phyloP scores from a whole-genome alignment of 53 echinoderm and acorn worm species.

The Mesocentrotus franciscanus region DNA sequence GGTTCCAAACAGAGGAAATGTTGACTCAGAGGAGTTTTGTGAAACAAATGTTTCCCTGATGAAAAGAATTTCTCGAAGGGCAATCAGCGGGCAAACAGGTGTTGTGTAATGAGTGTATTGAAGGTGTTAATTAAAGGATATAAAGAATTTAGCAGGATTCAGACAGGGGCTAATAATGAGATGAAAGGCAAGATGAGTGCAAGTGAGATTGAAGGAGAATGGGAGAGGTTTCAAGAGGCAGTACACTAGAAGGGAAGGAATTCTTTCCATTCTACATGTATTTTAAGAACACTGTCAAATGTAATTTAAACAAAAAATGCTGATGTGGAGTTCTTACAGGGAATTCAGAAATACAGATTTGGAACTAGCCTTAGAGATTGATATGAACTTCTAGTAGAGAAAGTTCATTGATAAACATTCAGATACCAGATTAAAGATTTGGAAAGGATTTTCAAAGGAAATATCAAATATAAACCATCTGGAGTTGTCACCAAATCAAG shows the following conservation, averaged over 20 bases:
- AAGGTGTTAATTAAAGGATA: slow-evolving; percentile 50
- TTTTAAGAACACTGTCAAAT: not conserved
- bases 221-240: not conserved
- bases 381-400: too few species aligned
- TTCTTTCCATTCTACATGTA: too few species aligned
- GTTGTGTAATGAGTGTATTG: not conserved
- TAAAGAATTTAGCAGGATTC: not conserved
- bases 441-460: too few species aligned
- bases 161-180: not conserved
- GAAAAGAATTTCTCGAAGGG: slow-evolving; percentile 18
- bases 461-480: too few species aligned
- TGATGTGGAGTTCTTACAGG: too few species aligned
- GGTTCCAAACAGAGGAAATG: not conserved
- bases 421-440: too few species aligned
- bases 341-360: too few species aligned
- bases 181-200: not conserved
- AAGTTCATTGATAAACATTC: too few species aligned
- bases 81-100: not conserved
- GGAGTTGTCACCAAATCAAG: too few species aligned
- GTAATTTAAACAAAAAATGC: not conserved
- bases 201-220: not conserved
- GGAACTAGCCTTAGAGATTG: too few species aligned
- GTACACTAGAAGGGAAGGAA: too few species aligned
- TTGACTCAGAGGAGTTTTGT: slow-evolving; percentile 39
- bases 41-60: slow-evolving; percentile 33